Base-by-base conservation (phyloP, 2,888 invertebrate species). In the Apeira syringaria region DNA sequence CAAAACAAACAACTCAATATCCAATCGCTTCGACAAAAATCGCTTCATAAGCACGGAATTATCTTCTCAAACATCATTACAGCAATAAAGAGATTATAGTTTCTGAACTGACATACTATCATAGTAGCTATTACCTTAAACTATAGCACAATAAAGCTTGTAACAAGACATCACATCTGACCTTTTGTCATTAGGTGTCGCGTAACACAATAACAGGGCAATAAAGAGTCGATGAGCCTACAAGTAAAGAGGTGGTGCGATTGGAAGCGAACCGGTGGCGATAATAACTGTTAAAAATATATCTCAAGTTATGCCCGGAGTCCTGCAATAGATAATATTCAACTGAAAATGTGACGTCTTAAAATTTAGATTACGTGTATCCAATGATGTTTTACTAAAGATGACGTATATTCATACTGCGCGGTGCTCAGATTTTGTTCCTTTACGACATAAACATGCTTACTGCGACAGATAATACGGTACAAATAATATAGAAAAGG, bases 171-270 rank as follows among this genome's bases (percentile, higher is more conserved):
- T 53, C 50, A 47, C 37, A 44, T 53, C 45, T 53, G 56, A 56
- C 56, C 56, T 50, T 45, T 38, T 41, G 42, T 47, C 47, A 48
- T 50, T 49, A 50, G 41, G 50, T 56, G 53, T 50, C 50, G 45
- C 47, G 44, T 53, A 53, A 53, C 56, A 50, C 56, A 56, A 56
- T 56, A 56, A 53, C 50, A 41, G 42, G 47, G 44, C 40, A 27
- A 53, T 56, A 56, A 56, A 56, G 44, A 50, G 39, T 40, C 47
- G 42, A 53, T 53, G 53, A 49, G 50, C 47, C 49, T 49, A 47
- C 34, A 53, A 24, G 27, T 26, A 17, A 45, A 27, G 40, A 9
- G 13, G 24, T 40, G 34, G 49, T 10, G 7, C 6, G 4, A 9
- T 6, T 47, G 33, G 7, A 0, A 28, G 44, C 25, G 28, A 18